Base-by-base conservation (phyloP, 2,113 vertebrate genomes). In the Pygoscelis adeliae region DNA sequence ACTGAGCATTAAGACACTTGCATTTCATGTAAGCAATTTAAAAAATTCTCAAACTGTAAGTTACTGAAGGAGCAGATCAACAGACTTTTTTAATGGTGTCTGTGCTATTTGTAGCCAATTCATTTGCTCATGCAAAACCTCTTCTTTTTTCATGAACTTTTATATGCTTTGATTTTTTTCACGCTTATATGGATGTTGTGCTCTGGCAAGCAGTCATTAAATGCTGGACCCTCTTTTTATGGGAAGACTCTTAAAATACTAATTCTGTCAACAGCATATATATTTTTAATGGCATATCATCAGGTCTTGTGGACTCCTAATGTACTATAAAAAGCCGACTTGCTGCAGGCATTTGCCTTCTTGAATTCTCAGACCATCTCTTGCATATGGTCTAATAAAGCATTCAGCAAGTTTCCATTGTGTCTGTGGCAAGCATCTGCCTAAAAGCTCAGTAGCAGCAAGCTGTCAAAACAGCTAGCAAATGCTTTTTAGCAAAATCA, bases 171-270 rank as follows among this genome's bases (percentile, higher is more conserved):
- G 5, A 9, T 78, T 67, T 66, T 66, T 80, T 83, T 50, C 52
- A 16, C 13, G 27, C 40, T 46, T 47, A 9, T 32, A 3, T n/a
- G 56, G n/a, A 14, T 55, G 65, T 23, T 77, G 59, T 55, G 32
- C 59, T 21, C 27, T 26, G 19, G 25, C 67, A 61, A 83, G 26
- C 67, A 77, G 38, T 77, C 72, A 6, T 74, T 84, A 96, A 94
- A 56, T 52, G 26, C 40, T 44, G 70, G 56, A 19, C 80, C 36
- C 17, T 67, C n/a, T 62, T 81, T 56, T 83, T 47, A 69, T 4
- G 22, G 30, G n/a, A 71, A 79, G 52, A 40, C 21, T 93, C 65
- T 82, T 96, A 63, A 94, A 94, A 89, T 74, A 92, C 74, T 93
- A 19, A 89, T 74, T 89, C 42, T 52, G 2, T 91, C 93, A 94